Percentiles rank a stretch among this genome's conserved stretches.
Evolutionary conservation across 2,888 invertebrate species (phyloP).

Genomic region (Pecten maximus): DNA sequence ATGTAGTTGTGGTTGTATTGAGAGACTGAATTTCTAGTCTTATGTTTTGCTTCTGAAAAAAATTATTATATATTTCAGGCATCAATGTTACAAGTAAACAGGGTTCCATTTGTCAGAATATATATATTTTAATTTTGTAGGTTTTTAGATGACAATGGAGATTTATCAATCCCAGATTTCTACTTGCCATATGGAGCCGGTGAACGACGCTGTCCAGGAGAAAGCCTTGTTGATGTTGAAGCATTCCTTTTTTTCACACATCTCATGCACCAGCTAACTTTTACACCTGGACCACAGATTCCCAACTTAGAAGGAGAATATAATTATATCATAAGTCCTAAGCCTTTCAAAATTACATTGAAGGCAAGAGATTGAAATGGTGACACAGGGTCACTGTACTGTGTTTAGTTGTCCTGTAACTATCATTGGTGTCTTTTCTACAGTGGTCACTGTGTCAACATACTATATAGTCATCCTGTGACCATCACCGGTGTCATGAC

Average conservation of each 20-base stretch:
- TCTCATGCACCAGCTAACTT: slow-evolving; percentile 68
- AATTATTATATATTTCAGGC: no score
- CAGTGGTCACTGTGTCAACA: no score
- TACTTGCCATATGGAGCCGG: slow-evolving; percentile 74
- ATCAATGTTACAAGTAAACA: no score
- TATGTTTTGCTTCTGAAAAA: no score
- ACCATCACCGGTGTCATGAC: no score
- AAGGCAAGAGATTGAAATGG: slow-evolving; percentile 53
- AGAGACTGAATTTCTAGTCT: no score
- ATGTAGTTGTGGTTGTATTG: no score
- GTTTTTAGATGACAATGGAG: slow-evolving; percentile 67
- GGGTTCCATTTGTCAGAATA: no score
- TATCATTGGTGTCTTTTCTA: no score
- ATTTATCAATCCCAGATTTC: slow-evolving; percentile 70
- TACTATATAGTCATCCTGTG: no score
- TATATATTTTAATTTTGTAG: slow-evolving; percentile 55
- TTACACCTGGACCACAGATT: slow-evolving; percentile 45
- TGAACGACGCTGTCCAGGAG: slow-evolving; percentile 70
- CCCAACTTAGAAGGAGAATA: slow-evolving; percentile 66
- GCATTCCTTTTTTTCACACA: slow-evolving; percentile 72
- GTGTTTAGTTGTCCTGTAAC: no score
- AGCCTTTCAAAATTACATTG: slow-evolving; percentile 61
- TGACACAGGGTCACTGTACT: no score
- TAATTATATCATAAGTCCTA: slow-evolving; percentile 65
- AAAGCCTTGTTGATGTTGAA: slow-evolving; percentile 70